Evolutionary conservation across 2,797 vertebrate genomes (phyloP).

Genomic region (Chelonia mydas): DNA sequence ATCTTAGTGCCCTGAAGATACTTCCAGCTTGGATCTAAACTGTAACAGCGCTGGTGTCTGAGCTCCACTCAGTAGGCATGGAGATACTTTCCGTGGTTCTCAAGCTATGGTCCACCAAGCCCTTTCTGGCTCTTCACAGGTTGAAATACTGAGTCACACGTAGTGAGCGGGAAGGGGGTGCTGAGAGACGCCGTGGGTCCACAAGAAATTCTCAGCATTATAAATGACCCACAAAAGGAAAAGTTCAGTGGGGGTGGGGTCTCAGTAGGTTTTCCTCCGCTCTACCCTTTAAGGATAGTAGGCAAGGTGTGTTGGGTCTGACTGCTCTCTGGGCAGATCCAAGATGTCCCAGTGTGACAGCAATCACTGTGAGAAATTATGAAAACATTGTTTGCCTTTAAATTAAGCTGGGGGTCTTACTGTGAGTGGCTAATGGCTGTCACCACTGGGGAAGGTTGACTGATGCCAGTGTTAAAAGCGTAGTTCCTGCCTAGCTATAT

Average conservation of each 20-base stretch:
- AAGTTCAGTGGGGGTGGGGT: not conserved
- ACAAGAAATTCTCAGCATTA: not conserved
- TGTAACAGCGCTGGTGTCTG: not conserved
- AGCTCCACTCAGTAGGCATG: slow-evolving; percentile 38
- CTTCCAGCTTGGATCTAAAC: slow-evolving; percentile 10
- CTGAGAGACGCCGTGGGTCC: not conserved
- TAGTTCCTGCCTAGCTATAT: not conserved
- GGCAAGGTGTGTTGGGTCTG: not conserved
- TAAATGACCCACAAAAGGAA: slow-evolving; percentile 1
- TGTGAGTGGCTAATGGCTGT: not conserved
- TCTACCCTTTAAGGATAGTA: not conserved
- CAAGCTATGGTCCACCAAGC: not conserved
- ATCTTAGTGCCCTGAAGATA: not conserved
- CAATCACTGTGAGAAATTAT: not conserved
- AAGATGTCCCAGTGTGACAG: slow-evolving; percentile 22
- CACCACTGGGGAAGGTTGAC: not conserved
- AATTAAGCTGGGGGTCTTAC: slow-evolving; percentile 22
- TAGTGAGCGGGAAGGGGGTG: not conserved
- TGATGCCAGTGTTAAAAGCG: not conserved
- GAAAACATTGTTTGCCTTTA: slow-evolving; percentile 2
- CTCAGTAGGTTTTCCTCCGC: not conserved
- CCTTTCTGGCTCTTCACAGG: not conserved
- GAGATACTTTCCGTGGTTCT: slow-evolving; percentile 4
- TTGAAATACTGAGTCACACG: not conserved
- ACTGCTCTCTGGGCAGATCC: not conserved